Percentiles rank a stretch among this genome's conserved stretches.
phyloP scores from a whole-genome alignment of 1,140 invertebrate genomes.

The Drosophila sturtevanti region DNA sequence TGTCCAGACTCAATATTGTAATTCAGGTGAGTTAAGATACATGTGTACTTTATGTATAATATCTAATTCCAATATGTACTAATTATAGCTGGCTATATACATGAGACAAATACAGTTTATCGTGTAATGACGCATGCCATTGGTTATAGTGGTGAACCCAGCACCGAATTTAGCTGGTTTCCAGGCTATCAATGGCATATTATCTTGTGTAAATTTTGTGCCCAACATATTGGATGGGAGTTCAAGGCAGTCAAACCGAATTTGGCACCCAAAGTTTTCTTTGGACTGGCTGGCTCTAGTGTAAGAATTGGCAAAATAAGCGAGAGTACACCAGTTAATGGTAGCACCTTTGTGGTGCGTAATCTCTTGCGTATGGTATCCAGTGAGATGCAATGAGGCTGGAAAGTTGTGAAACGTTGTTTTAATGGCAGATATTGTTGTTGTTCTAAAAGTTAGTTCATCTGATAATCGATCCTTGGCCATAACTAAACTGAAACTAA shows the following conservation, averaged over 20 bases:
- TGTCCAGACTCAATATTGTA: conserved; percentile 91
- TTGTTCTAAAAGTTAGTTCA: conserved; percentile 17
- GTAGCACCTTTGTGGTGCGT: conserved; percentile 59
- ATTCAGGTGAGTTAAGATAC: conserved; percentile 84
- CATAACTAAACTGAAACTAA: conserved; percentile 15
- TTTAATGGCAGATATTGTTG: conserved; percentile 32
- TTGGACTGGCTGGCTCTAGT: conserved; percentile 85
- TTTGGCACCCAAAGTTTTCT: conserved; percentile 88
- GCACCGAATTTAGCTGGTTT: conserved; percentile 92
- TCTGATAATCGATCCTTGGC: neutral
- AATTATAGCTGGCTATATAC: conserved; percentile 87
- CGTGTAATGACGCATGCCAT: conserved; percentile 85
- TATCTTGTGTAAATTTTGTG: conserved; percentile 87
- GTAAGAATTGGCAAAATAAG: conserved; percentile 65
- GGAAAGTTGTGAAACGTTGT: conserved; percentile 60
- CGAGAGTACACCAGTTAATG: conserved; percentile 45
- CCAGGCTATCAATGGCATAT: conserved; percentile 94
- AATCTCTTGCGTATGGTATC: conserved; percentile 62
- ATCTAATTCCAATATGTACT: neutral
- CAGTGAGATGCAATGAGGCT: conserved; percentile 66
- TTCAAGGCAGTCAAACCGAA: conserved; percentile 87
- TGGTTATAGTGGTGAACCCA: conserved; percentile 84
- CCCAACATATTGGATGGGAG: conserved; percentile 90
- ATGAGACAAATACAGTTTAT: conserved; percentile 91
- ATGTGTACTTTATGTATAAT: neutral